Evolutionary conservation across 2,797 vertebrate species (phyloP).

Genomic region (Uromys caudimaculatus): DNA sequence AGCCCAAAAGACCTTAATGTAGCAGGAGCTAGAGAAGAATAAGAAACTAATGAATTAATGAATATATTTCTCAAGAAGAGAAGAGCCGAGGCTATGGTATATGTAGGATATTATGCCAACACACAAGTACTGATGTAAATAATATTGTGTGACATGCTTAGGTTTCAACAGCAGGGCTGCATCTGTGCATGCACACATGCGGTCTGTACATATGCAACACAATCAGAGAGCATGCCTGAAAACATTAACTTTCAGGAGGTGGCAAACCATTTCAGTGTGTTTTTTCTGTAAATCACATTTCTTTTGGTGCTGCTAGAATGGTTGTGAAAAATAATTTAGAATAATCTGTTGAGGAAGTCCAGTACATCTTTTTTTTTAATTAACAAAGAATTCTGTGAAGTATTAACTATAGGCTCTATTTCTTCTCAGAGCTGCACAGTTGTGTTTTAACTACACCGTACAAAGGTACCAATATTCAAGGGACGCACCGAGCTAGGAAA

Average conservation of each 20-base stretch:
- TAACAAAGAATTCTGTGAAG: slow-evolving; percentile 44
- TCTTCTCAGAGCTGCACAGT: neutral
- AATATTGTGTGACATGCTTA: neutral
- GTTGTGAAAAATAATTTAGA: slow-evolving; percentile 43
- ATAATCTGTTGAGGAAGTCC: neutral
- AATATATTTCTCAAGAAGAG: neutral
- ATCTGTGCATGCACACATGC: neutral
- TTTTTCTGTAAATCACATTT: neutral
- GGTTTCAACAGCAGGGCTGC: neutral
- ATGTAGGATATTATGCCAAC: neutral
- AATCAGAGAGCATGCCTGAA: neutral
- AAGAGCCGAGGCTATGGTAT: neutral
- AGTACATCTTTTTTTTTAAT: slow-evolving; percentile 7
- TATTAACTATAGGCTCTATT: slow-evolving; percentile 9
- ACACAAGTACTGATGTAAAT: neutral
- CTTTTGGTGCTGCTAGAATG: neutral
- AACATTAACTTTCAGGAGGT: neutral
- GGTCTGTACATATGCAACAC: neutral
- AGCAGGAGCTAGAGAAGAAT: neutral
- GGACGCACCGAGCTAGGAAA: slow-evolving; percentile 22
- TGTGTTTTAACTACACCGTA: neutral
- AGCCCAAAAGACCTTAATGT: neutral
- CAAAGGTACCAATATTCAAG: slow-evolving; percentile 8
- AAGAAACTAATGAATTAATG: neutral
- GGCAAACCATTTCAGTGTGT: neutral